These are phyloP conservation scores for Adelphocoris suturalis DNA, from an alignment of 2,888 invertebrate genomes.

Conservation along the genomic window DNA sequence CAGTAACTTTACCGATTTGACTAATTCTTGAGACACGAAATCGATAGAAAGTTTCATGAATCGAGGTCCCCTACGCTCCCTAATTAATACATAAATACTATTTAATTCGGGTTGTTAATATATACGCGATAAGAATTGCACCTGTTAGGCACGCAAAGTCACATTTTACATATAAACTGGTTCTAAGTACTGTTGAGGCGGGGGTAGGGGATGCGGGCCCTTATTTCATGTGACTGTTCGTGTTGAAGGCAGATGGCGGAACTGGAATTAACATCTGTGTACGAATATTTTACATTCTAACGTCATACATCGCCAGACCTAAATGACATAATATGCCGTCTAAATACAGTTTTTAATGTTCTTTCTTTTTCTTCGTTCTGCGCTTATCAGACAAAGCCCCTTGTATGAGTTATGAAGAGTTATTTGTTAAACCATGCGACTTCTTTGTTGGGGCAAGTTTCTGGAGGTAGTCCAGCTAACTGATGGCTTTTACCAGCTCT, in stretches of 20 bases:
- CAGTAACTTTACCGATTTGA: background rate
- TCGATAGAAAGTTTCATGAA: background rate
- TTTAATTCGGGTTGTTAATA: constrained; percentile 36
- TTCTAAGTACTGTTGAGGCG: background rate
- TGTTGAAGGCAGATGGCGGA: constrained; percentile 17
- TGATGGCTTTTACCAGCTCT: no score
- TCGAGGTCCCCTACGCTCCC: background rate
- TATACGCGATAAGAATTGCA: constrained; percentile 21
- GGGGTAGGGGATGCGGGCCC: background rate
- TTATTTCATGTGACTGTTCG: constrained; percentile 12
- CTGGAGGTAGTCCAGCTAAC: no score
- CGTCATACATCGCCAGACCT: background rate
- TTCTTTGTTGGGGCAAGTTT: no score
- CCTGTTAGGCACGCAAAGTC: constrained; percentile 11
- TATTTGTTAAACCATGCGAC: background rate
- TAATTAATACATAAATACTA: constrained; percentile 33
- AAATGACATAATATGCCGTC: background rate
- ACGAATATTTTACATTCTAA: constrained; percentile 1
- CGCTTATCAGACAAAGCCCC: background rate
- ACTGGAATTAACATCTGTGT: constrained; percentile 25
- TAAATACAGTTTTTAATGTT: constrained; percentile 2
- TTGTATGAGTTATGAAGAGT: background rate
- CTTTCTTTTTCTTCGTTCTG: background rate
- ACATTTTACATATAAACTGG: constrained; percentile 45
- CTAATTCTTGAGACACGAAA: background rate